These are phyloP conservation scores for Ariopsis seemanni DNA, from an alignment of 2,113 vertebrate species.

Conservation along the genomic window DNA sequence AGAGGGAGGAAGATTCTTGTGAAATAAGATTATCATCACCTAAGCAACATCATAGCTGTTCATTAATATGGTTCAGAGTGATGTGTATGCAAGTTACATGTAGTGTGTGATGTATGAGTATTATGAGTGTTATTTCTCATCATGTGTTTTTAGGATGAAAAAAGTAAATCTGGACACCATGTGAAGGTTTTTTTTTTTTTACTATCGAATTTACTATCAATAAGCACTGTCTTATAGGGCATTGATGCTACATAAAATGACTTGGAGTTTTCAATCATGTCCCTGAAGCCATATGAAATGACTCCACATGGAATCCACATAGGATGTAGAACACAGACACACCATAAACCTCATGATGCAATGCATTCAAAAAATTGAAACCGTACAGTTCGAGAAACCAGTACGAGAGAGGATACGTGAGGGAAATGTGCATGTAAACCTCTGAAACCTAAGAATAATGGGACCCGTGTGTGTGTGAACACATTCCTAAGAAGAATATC, in stretches of 20 bases:
- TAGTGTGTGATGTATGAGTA: neutral
- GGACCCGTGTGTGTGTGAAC: conserved; percentile 62
- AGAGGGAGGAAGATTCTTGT: conserved; percentile 25
- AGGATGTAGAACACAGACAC: neutral
- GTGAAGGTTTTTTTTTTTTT: neutral
- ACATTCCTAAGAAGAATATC: conserved; percentile 65
- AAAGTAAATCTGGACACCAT: neutral
- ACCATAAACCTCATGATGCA: conserved; percentile 23
- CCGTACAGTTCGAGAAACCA: conserved; percentile 28
- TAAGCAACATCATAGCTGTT: neutral
- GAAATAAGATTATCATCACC: neutral
- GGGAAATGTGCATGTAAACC: conserved; percentile 61
- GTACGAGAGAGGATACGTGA: conserved; percentile 52
- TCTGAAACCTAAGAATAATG: conserved; percentile 67
- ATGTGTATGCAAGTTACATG: neutral
- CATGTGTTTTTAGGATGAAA: neutral
- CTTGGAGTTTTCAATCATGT: neutral
- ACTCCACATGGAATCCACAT: neutral
- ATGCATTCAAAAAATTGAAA: conserved; percentile 9
- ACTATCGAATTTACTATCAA: neutral
- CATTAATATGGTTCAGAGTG: neutral
- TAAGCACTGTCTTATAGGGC: neutral
- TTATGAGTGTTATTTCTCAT: neutral
- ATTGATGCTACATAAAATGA: neutral
- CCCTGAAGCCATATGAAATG: neutral